Conservation (phyloP, 2,797 vertebrate genomes). For the Sebastes nivosus region DNA sequence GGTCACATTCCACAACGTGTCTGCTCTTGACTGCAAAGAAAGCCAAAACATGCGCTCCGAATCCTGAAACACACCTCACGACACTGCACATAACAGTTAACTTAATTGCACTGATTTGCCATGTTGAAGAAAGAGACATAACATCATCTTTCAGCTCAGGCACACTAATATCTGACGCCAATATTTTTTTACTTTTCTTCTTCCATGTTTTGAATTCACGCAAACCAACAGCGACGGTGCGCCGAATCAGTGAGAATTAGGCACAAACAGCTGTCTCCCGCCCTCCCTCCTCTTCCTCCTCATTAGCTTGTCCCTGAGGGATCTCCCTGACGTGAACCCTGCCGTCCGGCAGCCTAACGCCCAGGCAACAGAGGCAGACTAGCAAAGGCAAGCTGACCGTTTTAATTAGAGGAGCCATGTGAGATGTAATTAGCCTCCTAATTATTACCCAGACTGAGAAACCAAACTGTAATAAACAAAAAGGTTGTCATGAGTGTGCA, state of each 20-base stretch:
- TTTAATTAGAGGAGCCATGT: constrained; percentile 71
- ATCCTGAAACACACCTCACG: constrained; percentile 46
- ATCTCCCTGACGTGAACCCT: constrained; percentile 54
- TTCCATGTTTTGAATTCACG: constrained; percentile 18
- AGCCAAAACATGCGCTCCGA: constrained; percentile 30
- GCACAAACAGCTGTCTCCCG: constrained; percentile 69
- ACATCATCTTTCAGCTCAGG: not conserved
- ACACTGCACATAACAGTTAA: not conserved
- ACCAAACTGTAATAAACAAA: constrained; percentile 50
- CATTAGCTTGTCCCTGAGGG: constrained; percentile 72
- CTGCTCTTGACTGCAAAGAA: constrained; percentile 68
- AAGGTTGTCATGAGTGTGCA: constrained; percentile 36
- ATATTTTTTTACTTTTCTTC: not conserved
- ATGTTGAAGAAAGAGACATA: not conserved
- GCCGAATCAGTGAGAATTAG: constrained; percentile 60
- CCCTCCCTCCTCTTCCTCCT: constrained; percentile 58
- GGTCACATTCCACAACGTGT: constrained; percentile 78
- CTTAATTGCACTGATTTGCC: not conserved
- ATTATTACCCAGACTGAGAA: constrained; percentile 59
- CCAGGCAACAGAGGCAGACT: constrained; percentile 58
- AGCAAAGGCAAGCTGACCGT: constrained; percentile 48
- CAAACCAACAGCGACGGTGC: not conserved
- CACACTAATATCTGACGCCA: not conserved
- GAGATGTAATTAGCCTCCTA: constrained; percentile 66
- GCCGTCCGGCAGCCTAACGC: constrained; percentile 52